Conservation (phyloP, 2,113 vertebrate species). For the Mormoops blainvillei region DNA sequence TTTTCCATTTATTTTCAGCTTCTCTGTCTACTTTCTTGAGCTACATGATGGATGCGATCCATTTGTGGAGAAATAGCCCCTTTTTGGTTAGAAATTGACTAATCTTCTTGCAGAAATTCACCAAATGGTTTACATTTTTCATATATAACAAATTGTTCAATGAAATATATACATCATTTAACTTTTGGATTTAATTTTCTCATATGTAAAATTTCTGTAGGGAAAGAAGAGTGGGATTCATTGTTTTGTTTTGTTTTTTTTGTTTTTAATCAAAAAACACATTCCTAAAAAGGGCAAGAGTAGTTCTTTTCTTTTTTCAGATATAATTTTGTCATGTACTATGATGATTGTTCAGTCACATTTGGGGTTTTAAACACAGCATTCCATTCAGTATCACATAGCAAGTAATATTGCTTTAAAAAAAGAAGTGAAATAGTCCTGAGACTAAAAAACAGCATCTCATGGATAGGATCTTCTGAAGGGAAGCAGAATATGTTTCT, state of each 20-base stretch:
- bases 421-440: background rate
- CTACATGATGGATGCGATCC: background rate
- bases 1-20: background rate
- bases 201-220: background rate
- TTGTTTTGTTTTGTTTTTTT: background rate
- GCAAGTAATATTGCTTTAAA: background rate
- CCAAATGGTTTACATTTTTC: background rate
- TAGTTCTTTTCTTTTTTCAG: background rate
- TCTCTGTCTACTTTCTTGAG: background rate
- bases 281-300: background rate
- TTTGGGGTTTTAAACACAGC: background rate
- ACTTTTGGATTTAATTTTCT: background rate
- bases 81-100: background rate
- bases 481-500: background rate
- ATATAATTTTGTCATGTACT: background rate
- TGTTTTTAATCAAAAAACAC: background rate
- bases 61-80: background rate
- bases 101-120: background rate
- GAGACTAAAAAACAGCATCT: background rate
- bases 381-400: background rate
- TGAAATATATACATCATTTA: background rate
- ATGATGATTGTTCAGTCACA: background rate
- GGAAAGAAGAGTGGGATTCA: background rate
- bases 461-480: background rate
- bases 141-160: background rate